These are phyloP conservation scores for Alethe castanea DNA, from an alignment of 2,113 vertebrate genomes.

Conservation along the genomic window DNA sequence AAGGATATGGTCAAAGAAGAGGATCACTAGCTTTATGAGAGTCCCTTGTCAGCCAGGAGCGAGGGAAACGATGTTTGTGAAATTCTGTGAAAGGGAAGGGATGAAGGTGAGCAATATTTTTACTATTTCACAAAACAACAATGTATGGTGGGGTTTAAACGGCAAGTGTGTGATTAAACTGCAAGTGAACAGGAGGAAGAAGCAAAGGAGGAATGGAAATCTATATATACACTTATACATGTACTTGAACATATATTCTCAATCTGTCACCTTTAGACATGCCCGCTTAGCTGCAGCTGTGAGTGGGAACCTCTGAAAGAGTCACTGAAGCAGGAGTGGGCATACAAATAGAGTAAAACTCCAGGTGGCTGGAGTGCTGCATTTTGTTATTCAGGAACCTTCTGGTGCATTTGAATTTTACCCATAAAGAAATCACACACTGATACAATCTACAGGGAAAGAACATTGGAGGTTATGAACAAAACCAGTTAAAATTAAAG, in stretches of 20 bases:
- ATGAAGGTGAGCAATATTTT: neutral
- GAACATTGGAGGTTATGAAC: neutral
- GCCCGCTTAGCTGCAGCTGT: constrained; percentile 48
- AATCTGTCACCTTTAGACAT: neutral
- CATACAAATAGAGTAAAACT: constrained; percentile 48
- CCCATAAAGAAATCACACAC: neutral
- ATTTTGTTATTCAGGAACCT: constrained; percentile 44
- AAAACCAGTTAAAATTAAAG: neutral
- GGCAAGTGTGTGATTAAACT: neutral
- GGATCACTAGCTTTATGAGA: neutral
- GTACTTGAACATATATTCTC: neutral
- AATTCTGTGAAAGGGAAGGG: neutral
- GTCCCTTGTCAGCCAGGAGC: neutral
- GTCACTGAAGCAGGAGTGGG: constrained; percentile 33
- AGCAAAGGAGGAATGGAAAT: constrained; percentile 2
- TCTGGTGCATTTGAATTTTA: constrained; percentile 27
- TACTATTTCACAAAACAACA: neutral
- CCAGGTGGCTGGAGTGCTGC: constrained; percentile 35
- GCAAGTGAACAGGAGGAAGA: neutral
- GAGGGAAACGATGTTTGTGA: neutral
- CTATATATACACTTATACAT: neutral
- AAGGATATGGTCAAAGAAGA: constrained; percentile 15
- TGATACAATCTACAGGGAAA: neutral
- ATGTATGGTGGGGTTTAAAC: neutral
- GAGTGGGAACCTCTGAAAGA: constrained; percentile 48